Conservation (phyloP, 2,888 invertebrate species). For the Phymatocera aterrima region DNA sequence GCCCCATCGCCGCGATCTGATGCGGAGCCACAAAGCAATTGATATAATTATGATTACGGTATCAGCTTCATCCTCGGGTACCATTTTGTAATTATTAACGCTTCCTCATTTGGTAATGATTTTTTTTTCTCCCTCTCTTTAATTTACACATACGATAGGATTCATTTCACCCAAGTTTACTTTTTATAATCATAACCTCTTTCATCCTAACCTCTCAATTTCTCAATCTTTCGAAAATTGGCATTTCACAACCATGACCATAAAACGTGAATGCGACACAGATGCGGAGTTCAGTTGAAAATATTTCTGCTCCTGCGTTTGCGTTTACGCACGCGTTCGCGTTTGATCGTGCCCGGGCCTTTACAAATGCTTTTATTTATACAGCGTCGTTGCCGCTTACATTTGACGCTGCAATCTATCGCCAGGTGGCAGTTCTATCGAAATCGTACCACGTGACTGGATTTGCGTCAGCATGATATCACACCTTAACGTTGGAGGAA, state of each 20-base stretch:
- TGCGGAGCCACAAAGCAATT: background rate
- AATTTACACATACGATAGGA: too few relatives aligned
- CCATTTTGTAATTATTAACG: background rate
- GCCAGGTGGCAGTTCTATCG: too few relatives aligned
- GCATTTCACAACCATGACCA: background rate
- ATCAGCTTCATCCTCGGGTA: background rate
- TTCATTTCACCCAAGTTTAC: background rate
- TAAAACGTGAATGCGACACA: background rate
- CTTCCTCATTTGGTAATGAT: background rate
- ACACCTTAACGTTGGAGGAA: too few relatives aligned
- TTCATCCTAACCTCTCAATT: background rate
- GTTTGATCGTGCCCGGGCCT: too few relatives aligned
- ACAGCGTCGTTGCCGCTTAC: too few relatives aligned
- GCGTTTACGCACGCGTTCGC: too few relatives aligned
- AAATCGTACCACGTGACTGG: too few relatives aligned
- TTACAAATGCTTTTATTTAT: too few relatives aligned
- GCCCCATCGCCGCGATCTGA: conserved; percentile 1
- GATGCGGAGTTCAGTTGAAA: background rate
- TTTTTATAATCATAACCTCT: background rate
- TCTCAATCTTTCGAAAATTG: too few relatives aligned
- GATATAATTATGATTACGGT: background rate
- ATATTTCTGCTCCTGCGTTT: background rate
- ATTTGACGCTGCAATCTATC: too few relatives aligned
- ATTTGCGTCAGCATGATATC: too few relatives aligned
- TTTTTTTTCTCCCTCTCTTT: too few relatives aligned